phyloP scores from a whole-genome alignment of 2,888 invertebrate species.

The Andrena flavipes region DNA sequence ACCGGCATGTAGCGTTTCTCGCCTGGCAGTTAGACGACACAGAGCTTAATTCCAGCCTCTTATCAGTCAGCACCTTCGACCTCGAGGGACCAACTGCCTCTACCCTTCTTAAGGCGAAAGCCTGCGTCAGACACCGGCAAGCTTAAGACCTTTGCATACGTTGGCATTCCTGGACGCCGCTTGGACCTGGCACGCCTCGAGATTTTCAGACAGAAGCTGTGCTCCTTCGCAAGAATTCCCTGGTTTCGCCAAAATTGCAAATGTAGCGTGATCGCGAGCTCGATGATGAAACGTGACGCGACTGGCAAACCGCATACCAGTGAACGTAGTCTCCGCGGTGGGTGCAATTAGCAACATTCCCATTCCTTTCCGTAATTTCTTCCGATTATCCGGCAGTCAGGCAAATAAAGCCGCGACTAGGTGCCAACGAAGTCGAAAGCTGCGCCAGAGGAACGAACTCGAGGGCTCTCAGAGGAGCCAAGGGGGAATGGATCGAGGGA shows the following conservation, averaged over 20 bases:
- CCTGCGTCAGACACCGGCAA: neutral
- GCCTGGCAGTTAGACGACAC: constrained; percentile 48
- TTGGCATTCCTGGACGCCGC: neutral
- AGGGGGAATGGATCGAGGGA: constrained; percentile 13
- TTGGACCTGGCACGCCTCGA: neutral
- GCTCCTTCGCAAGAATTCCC: no score
- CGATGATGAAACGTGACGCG: neutral
- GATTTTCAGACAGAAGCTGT: neutral
- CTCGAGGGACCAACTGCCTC: constrained; percentile 39
- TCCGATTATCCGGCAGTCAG: neutral
- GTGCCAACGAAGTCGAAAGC: constrained; percentile 47
- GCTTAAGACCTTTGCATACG: constrained; percentile 6
- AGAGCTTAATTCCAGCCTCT: constrained; percentile 67
- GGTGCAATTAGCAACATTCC: neutral
- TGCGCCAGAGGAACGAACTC: neutral
- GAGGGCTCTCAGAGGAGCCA: constrained; percentile 10
- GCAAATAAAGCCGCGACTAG: constrained; percentile 3
- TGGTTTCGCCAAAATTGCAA: no score
- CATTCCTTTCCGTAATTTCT: neutral
- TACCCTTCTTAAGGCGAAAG: neutral
- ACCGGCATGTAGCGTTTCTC: constrained; percentile 38
- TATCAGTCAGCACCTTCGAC: constrained; percentile 71
- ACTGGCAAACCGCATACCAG: no score
- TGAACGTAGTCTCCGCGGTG: no score
- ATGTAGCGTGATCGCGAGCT: neutral